phyloP scores from a whole-genome alignment of 1,140 invertebrate genomes.

The Lepidurus arcticus region DNA sequence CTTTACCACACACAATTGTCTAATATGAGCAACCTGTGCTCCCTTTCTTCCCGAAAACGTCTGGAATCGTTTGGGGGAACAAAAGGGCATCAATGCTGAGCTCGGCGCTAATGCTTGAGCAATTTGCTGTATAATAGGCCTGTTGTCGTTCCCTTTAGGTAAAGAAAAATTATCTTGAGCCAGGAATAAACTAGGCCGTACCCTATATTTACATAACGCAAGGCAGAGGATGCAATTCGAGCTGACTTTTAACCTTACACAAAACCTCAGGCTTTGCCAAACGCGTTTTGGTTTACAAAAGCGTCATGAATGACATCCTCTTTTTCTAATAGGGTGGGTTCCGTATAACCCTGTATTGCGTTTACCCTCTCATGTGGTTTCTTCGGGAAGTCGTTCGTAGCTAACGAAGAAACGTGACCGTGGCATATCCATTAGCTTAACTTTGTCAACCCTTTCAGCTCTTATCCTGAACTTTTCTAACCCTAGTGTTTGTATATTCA shows the following conservation, averaged over 20 bases:
- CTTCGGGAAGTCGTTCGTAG: neutral
- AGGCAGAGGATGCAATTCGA: neutral
- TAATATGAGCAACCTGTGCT: slow-evolving; percentile 6
- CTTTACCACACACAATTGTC: neutral
- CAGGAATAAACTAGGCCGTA: neutral
- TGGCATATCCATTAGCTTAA: neutral
- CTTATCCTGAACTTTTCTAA: too few species aligned
- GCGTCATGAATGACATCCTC: too few species aligned
- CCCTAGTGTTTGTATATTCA: neutral
- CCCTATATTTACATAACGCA: neutral
- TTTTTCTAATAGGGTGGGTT: neutral
- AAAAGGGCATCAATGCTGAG: neutral
- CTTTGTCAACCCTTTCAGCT: neutral
- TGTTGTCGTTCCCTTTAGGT: neutral
- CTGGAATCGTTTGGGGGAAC: neutral
- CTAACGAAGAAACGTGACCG: neutral
- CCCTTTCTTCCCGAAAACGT: neutral
- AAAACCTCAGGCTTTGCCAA: too few species aligned
- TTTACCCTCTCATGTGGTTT: neutral
- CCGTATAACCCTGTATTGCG: neutral
- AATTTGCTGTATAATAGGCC: slow-evolving; percentile 1
- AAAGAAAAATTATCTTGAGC: neutral
- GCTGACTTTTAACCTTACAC: neutral
- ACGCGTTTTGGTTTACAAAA: too few species aligned
- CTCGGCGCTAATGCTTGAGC: neutral